Percentiles rank a stretch among this genome's conserved stretches.
Conservation (phyloP, 2,888 invertebrate genomes). For the Cheilosia variabilis region DNA sequence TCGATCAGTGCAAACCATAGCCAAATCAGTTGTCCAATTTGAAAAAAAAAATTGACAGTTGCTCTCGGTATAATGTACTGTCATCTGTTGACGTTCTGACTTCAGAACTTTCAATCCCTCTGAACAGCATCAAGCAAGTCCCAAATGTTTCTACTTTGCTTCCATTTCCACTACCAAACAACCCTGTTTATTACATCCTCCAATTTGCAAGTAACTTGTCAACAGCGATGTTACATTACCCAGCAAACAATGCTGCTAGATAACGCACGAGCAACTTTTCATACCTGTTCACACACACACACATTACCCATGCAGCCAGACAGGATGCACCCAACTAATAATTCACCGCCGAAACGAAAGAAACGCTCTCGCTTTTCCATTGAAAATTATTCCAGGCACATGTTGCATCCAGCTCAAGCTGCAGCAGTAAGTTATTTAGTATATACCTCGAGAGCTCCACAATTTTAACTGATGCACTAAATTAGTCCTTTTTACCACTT, state of each 20-base stretch:
- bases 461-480: slow-evolving; percentile 73
- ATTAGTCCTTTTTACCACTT: slow-evolving; percentile 74
- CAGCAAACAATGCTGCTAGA: not conserved
- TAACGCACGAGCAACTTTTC: slow-evolving; percentile 33
- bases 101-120: too few species aligned
- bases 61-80: too few species aligned
- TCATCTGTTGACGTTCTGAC: too few species aligned
- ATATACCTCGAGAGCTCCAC: slow-evolving; percentile 9
- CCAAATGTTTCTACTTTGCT: not conserved
- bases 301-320: slow-evolving; percentile 34
- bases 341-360: slow-evolving; percentile 30
- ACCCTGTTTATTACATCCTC: not conserved
- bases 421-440: not conserved
- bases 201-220: slow-evolving; percentile 41
- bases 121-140: too few species aligned
- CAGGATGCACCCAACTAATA: slow-evolving; percentile 67
- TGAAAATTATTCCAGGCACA: slow-evolving; percentile 55
- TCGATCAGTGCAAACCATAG: too few species aligned
- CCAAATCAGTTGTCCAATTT: too few species aligned
- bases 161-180: not conserved
- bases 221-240: not conserved
- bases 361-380: not conserved
- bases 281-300: slow-evolving; percentile 54
- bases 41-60: too few species aligned
- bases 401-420: slow-evolving; percentile 62